Conservation (phyloP, 2,888 invertebrate species). For the Acrocera orbiculus region DNA sequence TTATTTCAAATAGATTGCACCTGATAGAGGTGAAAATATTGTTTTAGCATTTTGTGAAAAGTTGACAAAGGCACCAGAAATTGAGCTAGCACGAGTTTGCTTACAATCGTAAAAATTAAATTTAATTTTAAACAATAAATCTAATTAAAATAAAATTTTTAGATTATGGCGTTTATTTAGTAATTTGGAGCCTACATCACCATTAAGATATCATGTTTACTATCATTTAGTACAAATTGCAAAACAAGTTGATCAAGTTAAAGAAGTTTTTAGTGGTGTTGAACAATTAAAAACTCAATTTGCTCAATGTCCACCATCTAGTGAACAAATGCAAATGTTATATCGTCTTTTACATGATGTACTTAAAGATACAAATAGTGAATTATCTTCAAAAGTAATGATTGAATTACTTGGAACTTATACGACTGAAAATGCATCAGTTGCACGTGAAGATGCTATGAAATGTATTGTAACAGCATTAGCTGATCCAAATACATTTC, state of each 20-base stretch:
- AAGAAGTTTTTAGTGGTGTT: slow-evolving; percentile 68
- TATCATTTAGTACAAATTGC: slow-evolving; percentile 81
- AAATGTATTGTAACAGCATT: slow-evolving; percentile 90
- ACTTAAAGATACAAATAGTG: slow-evolving; percentile 68
- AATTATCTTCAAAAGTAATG: slow-evolving; percentile 91
- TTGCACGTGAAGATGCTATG: slow-evolving; percentile 92
- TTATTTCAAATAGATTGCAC: slow-evolving; percentile 43
- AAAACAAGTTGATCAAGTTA: slow-evolving; percentile 69
- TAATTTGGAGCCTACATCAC: slow-evolving; percentile 67
- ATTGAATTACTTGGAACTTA: slow-evolving; percentile 90
- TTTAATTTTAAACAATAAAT: too few species aligned
- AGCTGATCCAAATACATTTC: slow-evolving; percentile 87
- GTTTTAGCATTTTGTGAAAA: slow-evolving; percentile 85
- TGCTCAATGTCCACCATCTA: slow-evolving; percentile 59
- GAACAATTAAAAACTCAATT: slow-evolving; percentile 69
- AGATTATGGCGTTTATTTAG: slow-evolving; percentile 85
- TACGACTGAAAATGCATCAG: slow-evolving; percentile 90
- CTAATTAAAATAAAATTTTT: slow-evolving; percentile 6
- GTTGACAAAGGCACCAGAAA: slow-evolving; percentile 68
- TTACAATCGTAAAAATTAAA: slow-evolving; percentile 57
- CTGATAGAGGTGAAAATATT: slow-evolving; percentile 73
- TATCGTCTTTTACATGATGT: slow-evolving; percentile 80
- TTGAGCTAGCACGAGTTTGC: slow-evolving; percentile 61
- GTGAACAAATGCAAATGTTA: slow-evolving; percentile 81
- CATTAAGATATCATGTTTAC: slow-evolving; percentile 82